Evolutionary conservation across 2,888 invertebrate species (phyloP), one percentile per base, ranked within the genome.

Genomic region (Idaea biselata): DNA sequence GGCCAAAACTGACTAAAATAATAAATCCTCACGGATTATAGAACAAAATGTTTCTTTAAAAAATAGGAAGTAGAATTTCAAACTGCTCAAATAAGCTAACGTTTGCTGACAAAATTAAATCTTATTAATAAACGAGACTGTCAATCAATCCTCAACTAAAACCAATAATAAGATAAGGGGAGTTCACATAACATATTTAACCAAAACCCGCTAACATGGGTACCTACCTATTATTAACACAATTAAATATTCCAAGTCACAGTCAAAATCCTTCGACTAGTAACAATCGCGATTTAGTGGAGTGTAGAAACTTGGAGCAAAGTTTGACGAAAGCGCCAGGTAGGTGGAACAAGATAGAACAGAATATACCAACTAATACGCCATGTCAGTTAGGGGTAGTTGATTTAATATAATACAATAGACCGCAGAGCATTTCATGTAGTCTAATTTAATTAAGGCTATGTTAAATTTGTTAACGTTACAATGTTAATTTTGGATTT

Each of bases 271-370:
- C 75, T 75, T 72, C 66, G 80, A 80, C 76, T 76, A 78, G 78
- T 76, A 80, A 80, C 78, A 79, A 76, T 80, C 75, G 75, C 71
- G 73, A 78, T 80, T 79, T 78, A 77, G 76, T 76, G 68, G 64
- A 71, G 72, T 73, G 73, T 67, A 71, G 70, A 66, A 80, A 78
- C 75, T 78, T 74, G 11, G 69, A 67, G 62, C 69, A 74, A 80
- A 82, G 76, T 83, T 83, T 77, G 73, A 73, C 68, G 72, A 77
- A 75, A 74, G 69, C 71, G 62, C 63, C 70, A 74, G 73, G 70
- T 70, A 70, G 61, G 63, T 63, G 73, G 75, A 65, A 63, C 73
- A 76, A 82, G 76, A 70, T 62, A 73, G 63, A 59, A 71, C 62
- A 72, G 64, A 58, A 60, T 55, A 62, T 61, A 65, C 32, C 58